Base-by-base conservation (phyloP, 2,888 invertebrate genomes). In the Dione vanillae region DNA sequence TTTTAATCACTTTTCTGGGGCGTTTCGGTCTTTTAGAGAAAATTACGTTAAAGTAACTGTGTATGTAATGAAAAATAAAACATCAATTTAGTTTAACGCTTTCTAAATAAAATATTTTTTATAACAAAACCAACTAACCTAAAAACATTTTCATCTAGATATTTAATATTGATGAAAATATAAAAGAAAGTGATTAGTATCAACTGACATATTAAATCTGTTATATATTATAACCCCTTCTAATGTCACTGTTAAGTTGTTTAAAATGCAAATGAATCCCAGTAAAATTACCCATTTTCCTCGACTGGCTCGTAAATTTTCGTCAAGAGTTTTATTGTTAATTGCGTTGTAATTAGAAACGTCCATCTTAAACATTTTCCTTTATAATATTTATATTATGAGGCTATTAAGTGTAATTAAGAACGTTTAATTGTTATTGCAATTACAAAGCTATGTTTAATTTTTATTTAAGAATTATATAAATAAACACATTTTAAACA, bases 201-300 rank as follows among this genome's bases (percentile, higher is more conserved):
- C 10, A 45, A 35, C 2, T 61, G 43, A 7, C 11, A 61, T 8
- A 45, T 45, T 1, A 45, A 61, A 61, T 61, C 61, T 45, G n/a
- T 61, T 61, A 27, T 27, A 61, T 11, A 10, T 51, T 11, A 10
- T 51, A 19, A 47, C 35, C 64, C 49, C 49, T 64, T 64, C 19
- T 49, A 47, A 40, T 40, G 54, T 8, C 45, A 61, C 16, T 70
- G 43, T 61, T 65, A 27, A 37, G 43, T 59, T 66, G 59, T 62
- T 67, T 70, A 67, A 70, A 67, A 70, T 67, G 62, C 62, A 67
- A 71, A 67, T 71, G 47, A 58, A 58, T 64, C 41, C 16, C 56
- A 35, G 41, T 64, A 41, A 56, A 67, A 64, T 71, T 40, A 58
- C 41, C 62, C 56, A 58, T 64, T 67, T 67, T 71, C 67, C 49